Percentiles rank a stretch among this genome's conserved stretches.
These are phyloP conservation scores for Acanthopleura granulata DNA, from an alignment of 2,888 invertebrate genomes.

Conservation along the genomic window DNA sequence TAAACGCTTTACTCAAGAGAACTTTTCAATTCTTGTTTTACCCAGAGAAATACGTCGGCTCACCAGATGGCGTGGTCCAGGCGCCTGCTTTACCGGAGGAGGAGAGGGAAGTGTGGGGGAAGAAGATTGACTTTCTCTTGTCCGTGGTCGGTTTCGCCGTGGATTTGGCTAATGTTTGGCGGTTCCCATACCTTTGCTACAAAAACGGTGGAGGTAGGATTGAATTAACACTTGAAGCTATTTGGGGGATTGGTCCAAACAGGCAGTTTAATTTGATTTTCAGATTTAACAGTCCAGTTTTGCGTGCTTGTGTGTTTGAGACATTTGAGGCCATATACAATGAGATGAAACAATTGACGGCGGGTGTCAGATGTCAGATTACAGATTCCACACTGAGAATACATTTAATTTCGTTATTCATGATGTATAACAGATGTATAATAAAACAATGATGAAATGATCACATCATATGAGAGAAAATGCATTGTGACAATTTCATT, in stretches of 20 bases:
- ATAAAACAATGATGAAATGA: too few relatives aligned
- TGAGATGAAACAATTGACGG: too few relatives aligned
- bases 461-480: too few relatives aligned
- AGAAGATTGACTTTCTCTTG: constrained; percentile 94
- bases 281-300: too few relatives aligned
- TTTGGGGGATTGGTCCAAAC: neutral
- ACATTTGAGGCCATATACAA: too few relatives aligned
- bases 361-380: too few relatives aligned
- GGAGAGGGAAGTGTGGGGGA: constrained; percentile 83
- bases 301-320: too few relatives aligned
- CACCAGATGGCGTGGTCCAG: constrained; percentile 3
- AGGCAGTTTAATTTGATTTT: neutral
- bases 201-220: constrained; percentile 91
- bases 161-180: constrained; percentile 93
- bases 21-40: neutral
- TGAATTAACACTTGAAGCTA: neutral
- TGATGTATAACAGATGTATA: too few relatives aligned
- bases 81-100: neutral
- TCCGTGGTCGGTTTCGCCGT: constrained; percentile 97
- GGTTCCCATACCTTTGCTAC: constrained; percentile 85
- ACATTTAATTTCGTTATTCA: too few relatives aligned
- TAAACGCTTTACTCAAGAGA: neutral
- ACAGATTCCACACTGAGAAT: too few relatives aligned
- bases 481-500: too few relatives aligned
- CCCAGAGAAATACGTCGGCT: neutral